phyloP scores from a whole-genome alignment of 2,888 invertebrate species.

The Cryptocephalus moraei region DNA sequence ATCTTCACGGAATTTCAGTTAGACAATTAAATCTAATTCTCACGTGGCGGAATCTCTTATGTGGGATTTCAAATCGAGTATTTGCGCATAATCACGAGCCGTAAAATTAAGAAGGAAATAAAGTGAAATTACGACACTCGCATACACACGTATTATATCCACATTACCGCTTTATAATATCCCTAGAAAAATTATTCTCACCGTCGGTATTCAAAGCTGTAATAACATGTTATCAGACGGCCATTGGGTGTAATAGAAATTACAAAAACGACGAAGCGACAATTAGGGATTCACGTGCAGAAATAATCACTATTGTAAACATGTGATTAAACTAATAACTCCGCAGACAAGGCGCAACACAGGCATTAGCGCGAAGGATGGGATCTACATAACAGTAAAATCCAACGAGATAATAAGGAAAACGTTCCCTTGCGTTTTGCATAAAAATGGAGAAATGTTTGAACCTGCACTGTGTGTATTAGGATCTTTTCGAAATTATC shows the following conservation, averaged over 20 bases:
- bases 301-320: constrained; percentile 29
- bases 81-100: constrained; percentile 8
- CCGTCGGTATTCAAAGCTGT: constrained; percentile 8
- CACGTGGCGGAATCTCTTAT: too few species aligned
- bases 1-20: too few species aligned
- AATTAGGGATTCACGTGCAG: constrained; percentile 31
- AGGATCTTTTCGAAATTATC: too few species aligned
- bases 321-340: constrained; percentile 29
- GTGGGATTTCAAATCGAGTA: constrained; percentile 1
- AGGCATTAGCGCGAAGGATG: too few species aligned
- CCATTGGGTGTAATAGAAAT: constrained; percentile 24
- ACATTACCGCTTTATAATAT: constrained; percentile 4
- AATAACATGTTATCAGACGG: constrained; percentile 15
- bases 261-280: constrained; percentile 22
- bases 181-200: constrained; percentile 11
- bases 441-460: too few species aligned
- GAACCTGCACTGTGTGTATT: too few species aligned
- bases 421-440: too few species aligned
- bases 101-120: constrained; percentile 6
- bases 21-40: too few species aligned
- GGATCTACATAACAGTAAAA: too few species aligned
- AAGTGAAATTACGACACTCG: constrained; percentile 6
- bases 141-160: too few species aligned
- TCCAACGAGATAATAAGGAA: too few species aligned
- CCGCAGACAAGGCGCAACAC: too few species aligned